Evolutionary conservation across 1,140 invertebrate species (phyloP), one percentile per base, ranked within the genome.

Genomic region (Anastatus disparis): DNA sequence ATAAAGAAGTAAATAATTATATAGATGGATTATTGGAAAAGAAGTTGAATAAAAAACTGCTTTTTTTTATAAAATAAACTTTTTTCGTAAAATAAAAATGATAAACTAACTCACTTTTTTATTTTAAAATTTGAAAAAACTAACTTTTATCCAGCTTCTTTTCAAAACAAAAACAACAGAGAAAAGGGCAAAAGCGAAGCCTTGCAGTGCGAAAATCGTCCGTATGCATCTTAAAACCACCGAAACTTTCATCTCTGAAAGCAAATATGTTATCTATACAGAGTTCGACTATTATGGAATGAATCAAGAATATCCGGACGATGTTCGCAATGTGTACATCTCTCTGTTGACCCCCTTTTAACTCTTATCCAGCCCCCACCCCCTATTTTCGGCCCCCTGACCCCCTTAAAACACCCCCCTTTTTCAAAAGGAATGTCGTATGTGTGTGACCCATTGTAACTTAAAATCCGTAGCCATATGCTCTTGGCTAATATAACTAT

Each of bases 341-440:
- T 22, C 22, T 24, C 48, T 35, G 10, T n/a, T n/a, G n/a, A 4
- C n/a, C 42, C n/a, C 29, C 53, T 17, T 53, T 53, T 29, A 24
- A 22, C 26, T 29, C 12, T 29, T 13, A 24, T 29, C 20, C 12
- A 46, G 13, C 48, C 7, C 44, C 22, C 17, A 24, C 26, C 61
- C n/a, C 50, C 31, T n/a, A 15, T 29, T 27, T 52, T 26, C 50
- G 50, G 12, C 6, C 42, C 10, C 42, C n/a, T 15, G 42, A n/a
- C n/a, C n/a, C n/a, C n/a, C n/a, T n/a, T n/a, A n/a, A n/a, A n/a
- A n/a, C n/a, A n/a, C 12, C 42, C 42, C 15, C 42, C 42, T 17
- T 0, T 50, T 53, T 53, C 26, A 61, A n/a, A n/a, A 61, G 55
- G 44, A 59, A 68, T 59, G 29, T 44, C 29, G 22, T n/a, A n/a